phyloP scores from a whole-genome alignment of 2,888 invertebrate genomes.

The Podabrus alpinus region DNA sequence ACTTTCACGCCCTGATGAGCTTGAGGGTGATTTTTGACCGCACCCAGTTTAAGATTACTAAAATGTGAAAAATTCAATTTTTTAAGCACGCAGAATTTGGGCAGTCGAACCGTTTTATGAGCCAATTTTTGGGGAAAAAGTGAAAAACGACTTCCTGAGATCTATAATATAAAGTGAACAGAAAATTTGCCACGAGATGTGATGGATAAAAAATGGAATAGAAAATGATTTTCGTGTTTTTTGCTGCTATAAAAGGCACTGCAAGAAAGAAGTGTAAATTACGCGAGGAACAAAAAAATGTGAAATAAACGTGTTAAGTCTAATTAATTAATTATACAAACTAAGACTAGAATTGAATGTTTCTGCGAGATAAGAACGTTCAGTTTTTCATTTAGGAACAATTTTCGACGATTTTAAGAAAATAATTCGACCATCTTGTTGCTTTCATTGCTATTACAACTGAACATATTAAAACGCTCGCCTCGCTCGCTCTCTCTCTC shows the following conservation, averaged over 20 bases:
- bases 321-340: neutral
- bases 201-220: neutral
- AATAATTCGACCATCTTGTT: neutral
- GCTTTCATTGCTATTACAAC: slow-evolving; percentile 13
- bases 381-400: neutral
- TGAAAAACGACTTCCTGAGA: neutral
- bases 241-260: neutral
- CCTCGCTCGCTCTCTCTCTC: neutral
- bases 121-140: no score
- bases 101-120: neutral
- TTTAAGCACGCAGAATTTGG: neutral
- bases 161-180: neutral
- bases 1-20: no score
- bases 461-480: slow-evolving; percentile 25
- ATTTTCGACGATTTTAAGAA: neutral
- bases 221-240: neutral
- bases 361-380: neutral
- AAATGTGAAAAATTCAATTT: neutral
- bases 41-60: no score
- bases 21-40: no score
- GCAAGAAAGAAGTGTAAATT: neutral
- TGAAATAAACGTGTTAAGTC: neutral
- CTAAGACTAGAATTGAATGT: neutral
- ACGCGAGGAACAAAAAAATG: neutral
- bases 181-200: neutral